Percentiles rank a stretch among this genome's conserved stretches.
These are phyloP conservation scores for Lacerta agilis DNA, from an alignment of 2,797 vertebrate genomes.

Conservation along the genomic window DNA sequence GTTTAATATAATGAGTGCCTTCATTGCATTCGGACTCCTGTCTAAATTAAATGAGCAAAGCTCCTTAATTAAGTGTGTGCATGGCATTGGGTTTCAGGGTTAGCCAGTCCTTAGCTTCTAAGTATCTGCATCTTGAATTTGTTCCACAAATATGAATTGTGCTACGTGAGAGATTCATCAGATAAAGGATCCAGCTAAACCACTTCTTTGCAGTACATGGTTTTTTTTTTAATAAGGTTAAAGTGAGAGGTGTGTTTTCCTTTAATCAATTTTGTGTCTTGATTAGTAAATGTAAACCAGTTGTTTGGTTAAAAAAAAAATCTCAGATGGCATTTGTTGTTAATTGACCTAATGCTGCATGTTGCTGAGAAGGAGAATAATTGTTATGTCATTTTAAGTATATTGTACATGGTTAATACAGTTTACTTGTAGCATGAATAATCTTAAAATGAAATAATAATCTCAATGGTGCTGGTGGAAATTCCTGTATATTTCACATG, in stretches of 20 bases:
- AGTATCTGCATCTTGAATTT: constrained; percentile 14
- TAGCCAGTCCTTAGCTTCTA: neutral
- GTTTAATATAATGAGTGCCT: neutral
- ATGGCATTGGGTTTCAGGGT: neutral
- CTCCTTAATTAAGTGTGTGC: neutral
- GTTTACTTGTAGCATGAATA: constrained; percentile 49
- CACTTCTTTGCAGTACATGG: constrained; percentile 2
- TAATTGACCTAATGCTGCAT: neutral
- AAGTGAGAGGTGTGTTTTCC: constrained; percentile 23
- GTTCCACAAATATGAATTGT: neutral
- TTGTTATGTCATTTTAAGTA: constrained; percentile 24
- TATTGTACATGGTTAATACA: constrained; percentile 14
- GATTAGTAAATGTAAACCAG: constrained; percentile 10
- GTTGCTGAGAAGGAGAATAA: constrained; percentile 15
- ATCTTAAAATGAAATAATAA: constrained; percentile 18
- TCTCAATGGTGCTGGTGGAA: constrained; percentile 34
- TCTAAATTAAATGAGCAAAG: neutral
- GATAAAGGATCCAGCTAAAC: neutral
- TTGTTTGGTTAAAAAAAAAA: neutral
- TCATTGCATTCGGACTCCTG: neutral
- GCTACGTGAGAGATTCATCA: constrained; percentile 17
- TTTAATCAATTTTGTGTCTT: neutral
- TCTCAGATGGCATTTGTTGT: constrained; percentile 42
- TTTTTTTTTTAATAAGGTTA: neutral
- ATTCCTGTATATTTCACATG: constrained; percentile 36